These are phyloP conservation scores for Scotopteryx bipunctaria DNA, from an alignment of 2,888 invertebrate species.

Conservation along the genomic window DNA sequence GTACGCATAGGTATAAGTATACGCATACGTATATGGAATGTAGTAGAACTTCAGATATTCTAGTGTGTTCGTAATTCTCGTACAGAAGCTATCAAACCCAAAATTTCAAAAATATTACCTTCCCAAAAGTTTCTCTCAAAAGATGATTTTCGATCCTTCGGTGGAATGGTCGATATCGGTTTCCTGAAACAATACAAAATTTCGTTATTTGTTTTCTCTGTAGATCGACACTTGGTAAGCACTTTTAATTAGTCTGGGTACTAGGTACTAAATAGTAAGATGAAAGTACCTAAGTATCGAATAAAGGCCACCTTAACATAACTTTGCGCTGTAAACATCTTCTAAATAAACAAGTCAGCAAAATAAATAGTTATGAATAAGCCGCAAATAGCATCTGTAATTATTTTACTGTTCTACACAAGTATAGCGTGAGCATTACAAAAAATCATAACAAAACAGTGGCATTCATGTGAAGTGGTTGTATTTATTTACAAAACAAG, in stretches of 20 bases:
- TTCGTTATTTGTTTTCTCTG: neutral
- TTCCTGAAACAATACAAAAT: constrained; percentile 64
- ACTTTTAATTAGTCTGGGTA: too few relatives aligned
- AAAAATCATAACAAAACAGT: constrained; percentile 28
- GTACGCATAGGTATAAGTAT: too few relatives aligned
- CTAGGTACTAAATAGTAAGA: too few relatives aligned
- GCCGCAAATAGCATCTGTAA: constrained; percentile 8
- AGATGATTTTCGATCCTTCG: constrained; percentile 64
- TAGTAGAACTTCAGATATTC: too few relatives aligned
- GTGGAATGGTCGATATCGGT: constrained; percentile 56
- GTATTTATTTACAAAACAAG: constrained; percentile 50
- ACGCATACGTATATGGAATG: constrained; percentile 2
- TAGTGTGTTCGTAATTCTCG: constrained; percentile 6
- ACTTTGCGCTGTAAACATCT: neutral
- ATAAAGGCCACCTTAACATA: too few relatives aligned
- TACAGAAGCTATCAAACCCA: neutral
- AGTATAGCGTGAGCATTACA: constrained; percentile 19
- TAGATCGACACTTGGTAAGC: neutral
- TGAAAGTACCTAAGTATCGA: too few relatives aligned
- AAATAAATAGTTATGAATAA: constrained; percentile 2
- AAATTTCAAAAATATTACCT: constrained; percentile 46
- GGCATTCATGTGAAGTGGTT: constrained; percentile 33
- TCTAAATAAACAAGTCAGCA: neutral
- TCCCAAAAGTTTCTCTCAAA: constrained; percentile 75
- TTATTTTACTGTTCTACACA: constrained; percentile 9